Base-by-base conservation (phyloP, 2,888 invertebrate species). In the Labia minor region DNA sequence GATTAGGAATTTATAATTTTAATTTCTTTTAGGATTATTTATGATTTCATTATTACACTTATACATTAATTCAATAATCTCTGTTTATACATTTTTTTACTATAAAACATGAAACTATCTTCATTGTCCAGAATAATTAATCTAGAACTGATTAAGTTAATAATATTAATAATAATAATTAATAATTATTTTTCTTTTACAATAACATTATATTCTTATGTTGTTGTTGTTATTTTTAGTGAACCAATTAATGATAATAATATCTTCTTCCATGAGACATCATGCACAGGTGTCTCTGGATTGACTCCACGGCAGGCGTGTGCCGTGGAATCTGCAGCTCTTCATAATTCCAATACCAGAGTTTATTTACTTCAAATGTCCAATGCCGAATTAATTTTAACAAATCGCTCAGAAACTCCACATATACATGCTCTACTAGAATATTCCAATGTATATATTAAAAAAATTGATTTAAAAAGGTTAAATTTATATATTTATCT, bases 251-350 rank as follows among this genome's bases (percentile, higher is more conserved):
- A 49, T 49, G 67, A 66, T 18, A 65, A 33, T 37, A 69, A 69
- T 11, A 86, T 87, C 70, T 87, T 86, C 74, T 87, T 88, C 72
- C 82, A 84, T 71, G 86, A 87, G 73, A 86, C 87, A 0, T 85
- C 86, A 0, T 87, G 86, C 72, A 11, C 2, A 8, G 64, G 73
- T 0, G 74, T 74, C 4, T 75, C 81, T 8, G 73, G 76, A 0
- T 74, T 87, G 33, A 80, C 78, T 19, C 73, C 82, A 0, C 78
- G 87, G 18, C 85, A 88, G 73, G 85, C 86, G 0, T 88, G 87
- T 73, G 84, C 86, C 0, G 81, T 87, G 0, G 88, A 88, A 76
- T 86, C 87, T 0, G 86, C 87, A 0, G 85, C 87, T 0, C 77
- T 76, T 69, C 77, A 82, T 71, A 86, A 88, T 72, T 85, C 85